A percentile compares a stretch with the other conserved stretches of the same genome.
Evolutionary conservation across 1,140 invertebrate genomes (phyloP).

Genomic region (Eulimnadia texana): DNA sequence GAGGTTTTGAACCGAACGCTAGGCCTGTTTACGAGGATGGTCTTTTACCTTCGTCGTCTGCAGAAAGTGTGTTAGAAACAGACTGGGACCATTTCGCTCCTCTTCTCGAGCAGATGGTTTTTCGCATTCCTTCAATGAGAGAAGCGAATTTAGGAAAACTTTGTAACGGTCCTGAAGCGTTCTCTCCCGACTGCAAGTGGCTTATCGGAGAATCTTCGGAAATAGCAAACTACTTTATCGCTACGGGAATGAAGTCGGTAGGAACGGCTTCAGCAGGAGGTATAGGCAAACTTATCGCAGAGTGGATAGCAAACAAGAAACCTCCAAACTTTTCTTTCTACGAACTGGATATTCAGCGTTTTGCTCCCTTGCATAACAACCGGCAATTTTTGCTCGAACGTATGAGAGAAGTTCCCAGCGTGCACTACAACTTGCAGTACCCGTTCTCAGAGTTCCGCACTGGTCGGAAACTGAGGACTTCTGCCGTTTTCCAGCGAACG

Average conservation of each 20-base stretch:
- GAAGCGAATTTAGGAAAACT: slow-evolving; percentile 57
- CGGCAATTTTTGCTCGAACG: slow-evolving; percentile 82
- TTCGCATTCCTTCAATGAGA: slow-evolving; percentile 62
- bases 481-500: slow-evolving; percentile 86
- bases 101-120: slow-evolving; percentile 66
- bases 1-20: slow-evolving; percentile 69
- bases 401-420: slow-evolving; percentile 83
- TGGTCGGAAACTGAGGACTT: slow-evolving; percentile 82
- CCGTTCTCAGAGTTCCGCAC: slow-evolving; percentile 72
- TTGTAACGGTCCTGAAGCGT: slow-evolving; percentile 79
- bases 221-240: slow-evolving; percentile 86
- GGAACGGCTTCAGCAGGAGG: slow-evolving; percentile 86
- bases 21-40: slow-evolving; percentile 82
- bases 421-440: slow-evolving; percentile 69
- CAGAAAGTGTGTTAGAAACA: slow-evolving; percentile 31
- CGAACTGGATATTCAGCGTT: slow-evolving; percentile 80
- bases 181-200: slow-evolving; percentile 85
- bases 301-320: slow-evolving; percentile 71
- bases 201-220: slow-evolving; percentile 85
- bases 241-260: slow-evolving; percentile 88
- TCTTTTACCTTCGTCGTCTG: slow-evolving; percentile 25
- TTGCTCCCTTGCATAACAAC: slow-evolving; percentile 91
- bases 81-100: slow-evolving; percentile 95
- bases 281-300: slow-evolving; percentile 75
- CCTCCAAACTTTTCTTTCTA: slow-evolving; percentile 67